Evolutionary conservation across 1,140 invertebrate species (phyloP).

Genomic region (Drosophila nigromelanica): DNA sequence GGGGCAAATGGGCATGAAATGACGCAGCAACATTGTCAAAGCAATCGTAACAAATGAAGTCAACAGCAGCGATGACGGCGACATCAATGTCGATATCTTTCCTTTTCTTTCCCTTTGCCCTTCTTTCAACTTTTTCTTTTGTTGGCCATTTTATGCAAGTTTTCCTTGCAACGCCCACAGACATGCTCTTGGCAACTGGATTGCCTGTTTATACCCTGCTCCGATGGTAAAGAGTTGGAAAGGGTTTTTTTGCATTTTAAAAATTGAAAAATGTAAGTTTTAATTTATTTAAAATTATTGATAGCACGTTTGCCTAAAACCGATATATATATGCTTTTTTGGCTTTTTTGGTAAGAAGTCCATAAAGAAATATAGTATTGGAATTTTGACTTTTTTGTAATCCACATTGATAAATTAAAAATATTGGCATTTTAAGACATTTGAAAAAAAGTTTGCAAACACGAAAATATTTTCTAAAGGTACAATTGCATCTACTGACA

Average conservation of each 20-base stretch:
- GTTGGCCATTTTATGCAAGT: constrained; percentile 42
- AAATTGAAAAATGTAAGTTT: too few relatives aligned
- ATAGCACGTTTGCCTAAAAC: too few relatives aligned
- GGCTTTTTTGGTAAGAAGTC: too few relatives aligned
- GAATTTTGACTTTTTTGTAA: too few relatives aligned
- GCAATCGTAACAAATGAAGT: constrained; percentile 81
- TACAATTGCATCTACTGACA: too few relatives aligned
- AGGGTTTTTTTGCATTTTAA: constrained; percentile 9
- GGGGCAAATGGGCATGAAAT: constrained; percentile 74
- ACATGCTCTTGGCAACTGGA: neutral
- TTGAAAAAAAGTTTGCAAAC: too few relatives aligned
- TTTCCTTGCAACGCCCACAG: constrained; percentile 17
- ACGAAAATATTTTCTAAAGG: too few relatives aligned
- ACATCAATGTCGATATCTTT: constrained; percentile 19
- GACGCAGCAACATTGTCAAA: constrained; percentile 80
- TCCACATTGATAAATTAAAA: too few relatives aligned
- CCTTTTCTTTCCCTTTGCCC: neutral
- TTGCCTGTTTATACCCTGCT: neutral
- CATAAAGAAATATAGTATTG: too few relatives aligned
- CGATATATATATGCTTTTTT: too few relatives aligned
- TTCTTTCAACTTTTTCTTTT: constrained; percentile 1
- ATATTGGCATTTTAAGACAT: too few relatives aligned
- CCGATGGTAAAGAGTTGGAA: neutral
- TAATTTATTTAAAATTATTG: too few relatives aligned
- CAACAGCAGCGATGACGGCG: constrained; percentile 34